phyloP scores from a whole-genome alignment of 2,797 vertebrate species.

The Leptoclinus maculatus region DNA sequence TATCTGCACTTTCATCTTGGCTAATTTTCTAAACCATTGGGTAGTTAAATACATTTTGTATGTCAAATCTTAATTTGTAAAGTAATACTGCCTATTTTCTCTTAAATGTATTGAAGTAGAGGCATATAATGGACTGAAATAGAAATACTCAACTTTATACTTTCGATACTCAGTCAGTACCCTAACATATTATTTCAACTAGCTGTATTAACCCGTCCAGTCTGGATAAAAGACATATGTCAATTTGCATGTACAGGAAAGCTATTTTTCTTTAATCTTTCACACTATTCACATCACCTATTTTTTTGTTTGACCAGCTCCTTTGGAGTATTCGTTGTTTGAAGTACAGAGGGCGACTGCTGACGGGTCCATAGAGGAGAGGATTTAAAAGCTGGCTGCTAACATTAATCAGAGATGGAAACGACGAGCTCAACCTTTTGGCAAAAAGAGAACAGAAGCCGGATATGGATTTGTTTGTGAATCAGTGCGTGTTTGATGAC shows the following conservation, averaged over 20 bases:
- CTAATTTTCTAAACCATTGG: too few species aligned
- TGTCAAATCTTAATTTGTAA: not conserved
- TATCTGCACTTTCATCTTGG: too few species aligned
- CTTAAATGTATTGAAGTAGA: not conserved
- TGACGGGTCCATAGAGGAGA: constrained; percentile 15
- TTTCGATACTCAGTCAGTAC: not conserved
- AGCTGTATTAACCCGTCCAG: not conserved
- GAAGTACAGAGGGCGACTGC: constrained; percentile 7
- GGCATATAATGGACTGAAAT: not conserved
- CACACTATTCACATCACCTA: not conserved
- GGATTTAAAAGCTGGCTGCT: constrained; percentile 32
- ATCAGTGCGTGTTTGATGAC: constrained; percentile 18
- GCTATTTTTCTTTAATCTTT: not conserved
- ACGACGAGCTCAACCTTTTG: constrained; percentile 33
- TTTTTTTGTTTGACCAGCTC: constrained; percentile 8
- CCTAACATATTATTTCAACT: not conserved
- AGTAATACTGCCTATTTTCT: not conserved
- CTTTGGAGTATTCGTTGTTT: constrained; percentile 11
- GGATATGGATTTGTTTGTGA: not conserved
- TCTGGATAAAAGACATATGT: not conserved
- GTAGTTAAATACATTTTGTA: not conserved
- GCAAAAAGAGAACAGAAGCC: constrained; percentile 2
- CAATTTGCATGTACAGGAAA: not conserved
- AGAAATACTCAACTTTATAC: not conserved
- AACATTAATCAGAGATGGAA: constrained; percentile 23